These are phyloP conservation scores for Hoplodrina ambigua DNA, from an alignment of 2,888 invertebrate species.

Conservation along the genomic window DNA sequence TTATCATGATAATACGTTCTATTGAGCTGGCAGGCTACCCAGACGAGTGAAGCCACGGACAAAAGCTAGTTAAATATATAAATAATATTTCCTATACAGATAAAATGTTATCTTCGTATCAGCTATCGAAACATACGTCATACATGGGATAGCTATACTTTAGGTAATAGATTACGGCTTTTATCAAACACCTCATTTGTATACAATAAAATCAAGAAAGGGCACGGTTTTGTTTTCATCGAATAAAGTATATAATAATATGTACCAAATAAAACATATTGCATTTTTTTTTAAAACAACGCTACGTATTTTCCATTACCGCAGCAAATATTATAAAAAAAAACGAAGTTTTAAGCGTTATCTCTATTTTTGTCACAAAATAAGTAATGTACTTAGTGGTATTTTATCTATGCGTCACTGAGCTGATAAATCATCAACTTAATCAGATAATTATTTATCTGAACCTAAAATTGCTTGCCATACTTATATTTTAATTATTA, in stretches of 20 bases:
- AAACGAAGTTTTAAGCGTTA: neutral
- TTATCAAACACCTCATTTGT: slow-evolving; percentile 12
- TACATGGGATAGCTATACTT: neutral
- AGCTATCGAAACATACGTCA: slow-evolving; percentile 20
- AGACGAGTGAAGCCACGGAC: neutral
- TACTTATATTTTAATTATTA: slow-evolving; percentile 18
- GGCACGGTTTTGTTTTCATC: slow-evolving; percentile 18
- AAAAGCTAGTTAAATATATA: neutral
- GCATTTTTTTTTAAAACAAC: neutral
- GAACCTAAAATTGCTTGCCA: neutral
- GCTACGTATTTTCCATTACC: neutral
- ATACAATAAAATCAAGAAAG: slow-evolving; percentile 26
- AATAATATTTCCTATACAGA: slow-evolving; percentile 31
- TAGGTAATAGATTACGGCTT: slow-evolving; percentile 35
- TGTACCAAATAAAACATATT: neutral
- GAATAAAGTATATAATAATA: neutral
- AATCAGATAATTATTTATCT: slow-evolving; percentile 36
- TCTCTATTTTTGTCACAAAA: neutral
- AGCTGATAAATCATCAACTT: slow-evolving; percentile 15
- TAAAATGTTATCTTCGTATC: slow-evolving; percentile 9
- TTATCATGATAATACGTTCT: neutral
- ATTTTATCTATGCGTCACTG: slow-evolving; percentile 19
- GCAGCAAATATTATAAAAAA: neutral
- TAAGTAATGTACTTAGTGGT: neutral
- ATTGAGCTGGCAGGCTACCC: neutral